phyloP scores from a whole-genome alignment of 2,888 invertebrate species.

The Palloptera scutellata region DNA sequence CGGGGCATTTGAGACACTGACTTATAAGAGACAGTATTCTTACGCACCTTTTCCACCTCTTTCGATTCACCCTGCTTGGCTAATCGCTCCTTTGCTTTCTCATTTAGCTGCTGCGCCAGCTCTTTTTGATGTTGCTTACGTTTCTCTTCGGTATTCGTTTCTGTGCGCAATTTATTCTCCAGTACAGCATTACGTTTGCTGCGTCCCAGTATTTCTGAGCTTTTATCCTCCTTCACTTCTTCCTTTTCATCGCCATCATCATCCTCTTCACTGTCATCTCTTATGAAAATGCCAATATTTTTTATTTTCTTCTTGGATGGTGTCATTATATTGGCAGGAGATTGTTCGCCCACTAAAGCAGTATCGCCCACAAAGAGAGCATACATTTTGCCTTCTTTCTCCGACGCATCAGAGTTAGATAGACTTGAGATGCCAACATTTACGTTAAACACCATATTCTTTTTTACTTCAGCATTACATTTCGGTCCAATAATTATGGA shows the following conservation, averaged over 20 bases:
- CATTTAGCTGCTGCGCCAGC: slow-evolving; percentile 87
- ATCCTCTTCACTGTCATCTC: slow-evolving; percentile 87
- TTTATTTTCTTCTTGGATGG: slow-evolving; percentile 94
- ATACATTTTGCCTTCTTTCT: slow-evolving; percentile 88
- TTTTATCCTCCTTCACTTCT: slow-evolving; percentile 74
- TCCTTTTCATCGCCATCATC: slow-evolving; percentile 83
- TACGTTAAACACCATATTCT: slow-evolving; percentile 97
- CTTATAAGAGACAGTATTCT: slow-evolving; percentile 96
- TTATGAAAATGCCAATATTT: slow-evolving; percentile 93
- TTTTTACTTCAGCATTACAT: slow-evolving; percentile 78
- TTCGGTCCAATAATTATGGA: slow-evolving; percentile 92
- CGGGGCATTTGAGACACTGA: slow-evolving; percentile 90
- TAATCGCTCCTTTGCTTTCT: slow-evolving; percentile 89
- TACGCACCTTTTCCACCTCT: slow-evolving; percentile 87
- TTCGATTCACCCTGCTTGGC: slow-evolving; percentile 87
- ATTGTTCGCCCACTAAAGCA: slow-evolving; percentile 90
- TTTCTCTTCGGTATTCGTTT: slow-evolving; percentile 96
- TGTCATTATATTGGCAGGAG: slow-evolving; percentile 86
- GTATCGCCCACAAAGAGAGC: slow-evolving; percentile 97
- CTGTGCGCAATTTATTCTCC: slow-evolving; percentile 91
- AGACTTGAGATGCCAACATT: slow-evolving; percentile 91
- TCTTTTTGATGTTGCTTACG: slow-evolving; percentile 96
- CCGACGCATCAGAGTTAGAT: slow-evolving; percentile 80
- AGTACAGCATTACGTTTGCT: slow-evolving; percentile 90
- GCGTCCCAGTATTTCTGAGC: slow-evolving; percentile 65